A percentile compares a stretch with the other conserved stretches of the same genome.
Evolutionary conservation across 1,140 invertebrate species (phyloP).

Genomic region (Drosophila pachea): DNA sequence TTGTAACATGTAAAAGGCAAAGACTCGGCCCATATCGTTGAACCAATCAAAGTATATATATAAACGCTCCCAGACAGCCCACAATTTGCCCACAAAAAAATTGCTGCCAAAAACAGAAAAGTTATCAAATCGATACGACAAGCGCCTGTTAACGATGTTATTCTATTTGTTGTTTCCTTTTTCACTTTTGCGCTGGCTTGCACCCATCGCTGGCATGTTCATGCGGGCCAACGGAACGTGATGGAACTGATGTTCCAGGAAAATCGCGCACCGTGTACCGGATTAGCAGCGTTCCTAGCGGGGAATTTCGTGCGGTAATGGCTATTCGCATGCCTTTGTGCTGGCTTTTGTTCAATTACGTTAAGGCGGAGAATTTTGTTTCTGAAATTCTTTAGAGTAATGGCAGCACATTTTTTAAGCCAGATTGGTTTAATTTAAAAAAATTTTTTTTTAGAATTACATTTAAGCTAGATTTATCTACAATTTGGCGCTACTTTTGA

Average conservation of each 20-base stretch:
- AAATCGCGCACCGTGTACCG: not conserved
- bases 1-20: slow-evolving; percentile 56
- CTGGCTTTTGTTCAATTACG: slow-evolving; percentile 1
- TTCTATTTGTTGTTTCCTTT: not conserved
- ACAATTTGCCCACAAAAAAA: slow-evolving; percentile 31
- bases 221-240: slow-evolving; percentile 24
- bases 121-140: slow-evolving; percentile 58
- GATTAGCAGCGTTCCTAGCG: slow-evolving; percentile 20
- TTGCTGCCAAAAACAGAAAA: slow-evolving; percentile 39
- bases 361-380: not conserved
- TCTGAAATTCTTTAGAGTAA: too few relatives aligned
- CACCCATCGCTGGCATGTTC: slow-evolving; percentile 24
- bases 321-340: not conserved
- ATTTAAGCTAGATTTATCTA: too few relatives aligned
- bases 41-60: slow-evolving; percentile 49
- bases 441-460: too few relatives aligned
- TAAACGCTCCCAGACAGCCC: too few relatives aligned
- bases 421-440: not conserved
- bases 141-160: slow-evolving; percentile 28
- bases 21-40: slow-evolving; percentile 51
- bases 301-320: slow-evolving; percentile 13
- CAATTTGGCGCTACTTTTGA: too few relatives aligned
- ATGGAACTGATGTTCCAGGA: slow-evolving; percentile 13
- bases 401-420: not conserved
- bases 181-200: slow-evolving; percentile 13